Percentiles rank a stretch among this genome's conserved stretches.
phyloP scores from a whole-genome alignment of 2,888 invertebrate genomes.

The Dolichomitus sp. region DNA sequence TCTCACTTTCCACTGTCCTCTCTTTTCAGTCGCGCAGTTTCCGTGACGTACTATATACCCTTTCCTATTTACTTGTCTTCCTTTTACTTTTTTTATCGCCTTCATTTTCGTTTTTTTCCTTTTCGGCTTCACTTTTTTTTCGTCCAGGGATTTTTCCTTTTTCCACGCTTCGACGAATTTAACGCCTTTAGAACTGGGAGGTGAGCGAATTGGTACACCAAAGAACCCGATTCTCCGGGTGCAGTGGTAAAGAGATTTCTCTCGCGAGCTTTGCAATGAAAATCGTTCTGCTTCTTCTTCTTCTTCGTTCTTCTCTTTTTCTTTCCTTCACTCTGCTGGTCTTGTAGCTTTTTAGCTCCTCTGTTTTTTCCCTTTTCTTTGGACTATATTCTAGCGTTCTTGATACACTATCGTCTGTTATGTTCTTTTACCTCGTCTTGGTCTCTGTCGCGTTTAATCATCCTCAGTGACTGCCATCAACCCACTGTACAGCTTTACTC shows the following conservation, averaged over 20 bases:
- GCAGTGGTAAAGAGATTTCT: conserved; percentile 19
- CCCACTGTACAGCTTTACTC: background rate
- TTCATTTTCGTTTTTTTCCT: background rate
- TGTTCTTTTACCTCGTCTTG: background rate
- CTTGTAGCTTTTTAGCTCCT: background rate
- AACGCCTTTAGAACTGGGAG: conserved; percentile 3
- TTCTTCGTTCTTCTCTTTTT: conserved; percentile 19
- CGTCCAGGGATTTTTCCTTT: background rate
- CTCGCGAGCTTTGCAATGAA: conserved; percentile 14
- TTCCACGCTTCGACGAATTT: conserved; percentile 17
- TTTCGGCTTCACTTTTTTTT: background rate
- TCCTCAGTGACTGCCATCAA: conserved; percentile 1
- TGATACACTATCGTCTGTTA: conserved; percentile 16
- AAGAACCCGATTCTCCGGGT: conserved; percentile 15
- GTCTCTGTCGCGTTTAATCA: conserved; percentile 11
- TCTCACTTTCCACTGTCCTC: background rate
- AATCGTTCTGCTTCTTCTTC: conserved; percentile 25
- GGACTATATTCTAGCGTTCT: background rate
- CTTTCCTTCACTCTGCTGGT: background rate
- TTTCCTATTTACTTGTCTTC: conserved; percentile 5
- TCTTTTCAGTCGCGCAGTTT: background rate
- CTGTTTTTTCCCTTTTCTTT: background rate
- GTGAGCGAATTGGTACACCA: conserved; percentile 5
- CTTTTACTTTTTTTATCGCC: background rate
- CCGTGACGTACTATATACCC: background rate